phyloP scores from a whole-genome alignment of 2,113 vertebrate genomes.

The Zeus faber region DNA sequence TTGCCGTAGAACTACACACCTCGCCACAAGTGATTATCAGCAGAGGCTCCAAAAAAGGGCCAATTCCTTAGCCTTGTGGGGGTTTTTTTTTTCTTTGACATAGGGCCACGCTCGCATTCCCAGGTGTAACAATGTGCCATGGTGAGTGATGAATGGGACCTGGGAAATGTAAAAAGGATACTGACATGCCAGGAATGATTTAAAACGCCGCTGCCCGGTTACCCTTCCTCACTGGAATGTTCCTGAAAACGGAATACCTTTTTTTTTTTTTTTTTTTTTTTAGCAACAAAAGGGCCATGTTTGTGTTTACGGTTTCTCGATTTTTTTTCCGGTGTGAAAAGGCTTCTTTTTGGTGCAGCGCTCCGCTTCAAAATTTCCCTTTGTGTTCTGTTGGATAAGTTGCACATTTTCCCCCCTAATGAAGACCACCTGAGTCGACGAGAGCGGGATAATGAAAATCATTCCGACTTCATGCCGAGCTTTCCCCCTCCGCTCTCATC shows the following conservation, averaged over 20 bases:
- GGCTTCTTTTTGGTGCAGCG: slow-evolving; percentile 50
- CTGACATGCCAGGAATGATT: slow-evolving; percentile 61
- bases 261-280: neutral
- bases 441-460: slow-evolving; percentile 54
- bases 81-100: slow-evolving; percentile 18
- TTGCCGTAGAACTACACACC: no score
- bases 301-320: slow-evolving; percentile 26
- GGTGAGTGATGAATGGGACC: slow-evolving; percentile 53
- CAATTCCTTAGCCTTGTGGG: neutral
- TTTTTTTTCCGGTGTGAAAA: slow-evolving; percentile 39
- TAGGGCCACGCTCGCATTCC: slow-evolving; percentile 34
- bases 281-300: slow-evolving; percentile 13
- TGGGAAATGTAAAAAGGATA: slow-evolving; percentile 54
- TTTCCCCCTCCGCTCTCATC: slow-evolving; percentile 22
- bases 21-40: no score
- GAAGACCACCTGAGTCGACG: slow-evolving; percentile 71
- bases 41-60: no score
- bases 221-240: slow-evolving; percentile 53
- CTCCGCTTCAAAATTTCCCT: slow-evolving; percentile 36
- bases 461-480: slow-evolving; percentile 39
- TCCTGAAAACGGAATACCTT: slow-evolving; percentile 26
- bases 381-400: slow-evolving; percentile 45
- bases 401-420: slow-evolving; percentile 60
- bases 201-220: slow-evolving; percentile 56
- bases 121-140: slow-evolving; percentile 47